Conservation (phyloP, 2,888 invertebrate species). For the Synergus laeviventris region DNA sequence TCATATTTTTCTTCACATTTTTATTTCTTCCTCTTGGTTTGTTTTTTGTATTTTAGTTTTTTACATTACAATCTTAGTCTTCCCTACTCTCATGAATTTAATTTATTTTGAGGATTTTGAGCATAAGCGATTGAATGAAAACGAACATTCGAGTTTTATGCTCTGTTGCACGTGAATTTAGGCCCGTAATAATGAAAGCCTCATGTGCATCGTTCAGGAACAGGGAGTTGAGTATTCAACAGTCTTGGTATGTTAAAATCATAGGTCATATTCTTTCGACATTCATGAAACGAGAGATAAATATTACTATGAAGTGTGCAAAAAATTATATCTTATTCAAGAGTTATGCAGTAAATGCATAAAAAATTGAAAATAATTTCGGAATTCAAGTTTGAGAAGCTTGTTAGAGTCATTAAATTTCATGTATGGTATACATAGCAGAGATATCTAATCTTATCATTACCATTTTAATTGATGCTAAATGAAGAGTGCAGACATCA, state of each 20-base stretch:
- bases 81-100: not conserved
- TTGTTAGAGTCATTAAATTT: not conserved
- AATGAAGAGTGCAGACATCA: not conserved
- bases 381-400: too few relatives aligned
- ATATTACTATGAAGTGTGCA: not conserved
- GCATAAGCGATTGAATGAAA: constrained; percentile 48
- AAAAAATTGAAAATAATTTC: not conserved
- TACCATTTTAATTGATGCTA: not conserved
- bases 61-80: not conserved
- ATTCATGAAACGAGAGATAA: constrained; percentile 3
- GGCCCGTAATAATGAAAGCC: constrained; percentile 49
- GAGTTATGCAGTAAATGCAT: not conserved
- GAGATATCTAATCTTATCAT: not conserved
- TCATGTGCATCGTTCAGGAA: constrained; percentile 55
- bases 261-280: not conserved
- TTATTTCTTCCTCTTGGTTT: not conserved
- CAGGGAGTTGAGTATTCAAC: constrained; percentile 37
- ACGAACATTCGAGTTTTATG: constrained; percentile 53
- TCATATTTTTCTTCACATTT: not conserved
- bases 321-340: not conserved
- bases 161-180: constrained; percentile 59
- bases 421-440: not conserved
- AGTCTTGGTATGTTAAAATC: constrained; percentile 6
- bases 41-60: not conserved
- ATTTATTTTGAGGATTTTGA: not conserved